phyloP scores from a whole-genome alignment of 2,888 invertebrate genomes.

The Calliopum simillimum region DNA sequence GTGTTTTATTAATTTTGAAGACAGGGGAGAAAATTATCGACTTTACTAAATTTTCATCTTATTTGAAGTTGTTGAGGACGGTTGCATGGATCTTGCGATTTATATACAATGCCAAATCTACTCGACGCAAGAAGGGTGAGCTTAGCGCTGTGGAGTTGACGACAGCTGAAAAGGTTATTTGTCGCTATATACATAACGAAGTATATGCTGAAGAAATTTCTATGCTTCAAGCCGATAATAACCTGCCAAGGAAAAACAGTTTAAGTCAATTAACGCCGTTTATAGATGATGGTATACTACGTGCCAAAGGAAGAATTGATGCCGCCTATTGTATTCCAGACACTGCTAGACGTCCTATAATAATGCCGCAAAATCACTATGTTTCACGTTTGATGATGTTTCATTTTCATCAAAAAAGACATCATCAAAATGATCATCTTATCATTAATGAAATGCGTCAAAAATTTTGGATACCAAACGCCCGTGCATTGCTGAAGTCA shows the following conservation, averaged over 20 bases:
- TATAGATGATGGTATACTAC: conserved; percentile 24
- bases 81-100: conserved; percentile 28
- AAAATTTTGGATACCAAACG: conserved; percentile 38
- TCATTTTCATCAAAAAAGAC: no score
- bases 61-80: conserved; percentile 21
- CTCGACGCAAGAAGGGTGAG: background rate
- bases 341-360: no score
- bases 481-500: conserved; percentile 32
- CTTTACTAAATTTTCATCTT: no score
- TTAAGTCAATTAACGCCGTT: no score
- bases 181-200: background rate
- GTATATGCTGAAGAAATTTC: background rate
- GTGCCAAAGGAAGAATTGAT: conserved; percentile 36
- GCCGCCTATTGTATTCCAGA: conserved; percentile 35
- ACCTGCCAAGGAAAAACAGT: background rate
- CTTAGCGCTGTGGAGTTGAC: no score
- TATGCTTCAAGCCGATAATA: background rate
- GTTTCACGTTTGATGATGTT: no score
- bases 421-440: conserved; percentile 33
- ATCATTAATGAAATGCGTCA: conserved; percentile 37
- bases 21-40: no score
- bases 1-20: no score
- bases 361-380: no score
- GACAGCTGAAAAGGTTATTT: background rate
- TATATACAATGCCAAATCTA: background rate